Conservation (phyloP, 2,113 vertebrate species). For the Turnix velox region DNA sequence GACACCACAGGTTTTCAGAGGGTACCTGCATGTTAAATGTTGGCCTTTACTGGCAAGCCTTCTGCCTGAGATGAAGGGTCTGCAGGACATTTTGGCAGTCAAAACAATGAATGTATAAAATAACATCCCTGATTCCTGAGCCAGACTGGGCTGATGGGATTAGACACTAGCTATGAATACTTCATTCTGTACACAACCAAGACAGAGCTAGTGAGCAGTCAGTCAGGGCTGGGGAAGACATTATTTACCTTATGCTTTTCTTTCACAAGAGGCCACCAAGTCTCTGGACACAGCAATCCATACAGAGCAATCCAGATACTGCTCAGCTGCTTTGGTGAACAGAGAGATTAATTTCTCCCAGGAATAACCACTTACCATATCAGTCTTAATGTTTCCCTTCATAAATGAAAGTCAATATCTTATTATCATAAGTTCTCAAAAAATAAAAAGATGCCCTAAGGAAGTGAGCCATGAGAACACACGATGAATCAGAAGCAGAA, state of each 20-base stretch:
- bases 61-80: neutral
- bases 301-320: neutral
- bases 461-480: neutral
- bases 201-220: neutral
- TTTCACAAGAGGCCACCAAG: neutral
- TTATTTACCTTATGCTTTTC: neutral
- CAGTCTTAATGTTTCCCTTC: neutral
- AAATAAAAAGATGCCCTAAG: conserved; percentile 11
- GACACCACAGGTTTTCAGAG: neutral
- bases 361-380: neutral
- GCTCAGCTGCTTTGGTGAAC: neutral
- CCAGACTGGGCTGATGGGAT: neutral
- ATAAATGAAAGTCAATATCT: neutral
- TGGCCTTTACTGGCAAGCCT: neutral
- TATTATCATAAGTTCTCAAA: neutral
- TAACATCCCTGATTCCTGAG: neutral
- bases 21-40: neutral
- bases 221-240: neutral
- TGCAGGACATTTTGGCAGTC: neutral
- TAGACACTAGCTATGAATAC: neutral
- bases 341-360: neutral
- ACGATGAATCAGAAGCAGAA: neutral
- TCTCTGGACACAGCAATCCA: neutral
- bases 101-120: neutral
- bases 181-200: neutral